Evolutionary conservation across 2,888 invertebrate genomes (phyloP), one percentile per base, ranked within the genome.

Genomic region (Allacma fusca): DNA sequence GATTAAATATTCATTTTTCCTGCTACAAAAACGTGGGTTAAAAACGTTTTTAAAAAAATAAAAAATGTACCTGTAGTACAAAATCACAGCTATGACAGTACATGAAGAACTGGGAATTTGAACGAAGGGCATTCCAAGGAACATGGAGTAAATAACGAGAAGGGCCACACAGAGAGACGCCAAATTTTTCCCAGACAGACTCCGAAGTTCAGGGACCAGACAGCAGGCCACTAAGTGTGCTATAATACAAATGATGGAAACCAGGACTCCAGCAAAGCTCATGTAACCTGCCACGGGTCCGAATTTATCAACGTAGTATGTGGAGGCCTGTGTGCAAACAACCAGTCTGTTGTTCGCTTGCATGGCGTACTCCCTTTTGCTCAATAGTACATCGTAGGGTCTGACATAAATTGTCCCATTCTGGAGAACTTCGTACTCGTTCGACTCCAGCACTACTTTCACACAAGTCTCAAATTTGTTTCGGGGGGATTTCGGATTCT

Each of bases 151-250:
- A 0, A 88, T 88, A 9, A 87, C 82, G 75, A 89, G 85, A 13
- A 89, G 85, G 0, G 89, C 86, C 23, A 87, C 82, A 70, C 88
- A 87, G 16, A 89, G 85, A n/a, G 88, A 88, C n/a, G 88, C 88
- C 65, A 89, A 82, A 81, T 89, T 89, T 82, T 88, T 88, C 23
- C 89, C 89, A 2, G 89, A 88, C 43, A 88, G 85, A 82, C 89
- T 89, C 62, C 88, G 86, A 64, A 89, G 85, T 71, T 88, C 87
- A 0, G 88, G 86, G 23, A 89, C 86, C 23, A 87, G 77, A 29
- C 86, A 82, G 83, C 88, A 89, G 0, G 88, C 88, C 1, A 87
- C 80, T 21, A 89, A 85, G 80, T 88, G 88, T 5, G 88, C 81
- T 23, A 87, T 76, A 2, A 89, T 85, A 81, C 88, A 88, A 28